These are phyloP conservation scores for Philopotamus ludificatus DNA, from an alignment of 1,140 invertebrate species.

Conservation along the genomic window DNA sequence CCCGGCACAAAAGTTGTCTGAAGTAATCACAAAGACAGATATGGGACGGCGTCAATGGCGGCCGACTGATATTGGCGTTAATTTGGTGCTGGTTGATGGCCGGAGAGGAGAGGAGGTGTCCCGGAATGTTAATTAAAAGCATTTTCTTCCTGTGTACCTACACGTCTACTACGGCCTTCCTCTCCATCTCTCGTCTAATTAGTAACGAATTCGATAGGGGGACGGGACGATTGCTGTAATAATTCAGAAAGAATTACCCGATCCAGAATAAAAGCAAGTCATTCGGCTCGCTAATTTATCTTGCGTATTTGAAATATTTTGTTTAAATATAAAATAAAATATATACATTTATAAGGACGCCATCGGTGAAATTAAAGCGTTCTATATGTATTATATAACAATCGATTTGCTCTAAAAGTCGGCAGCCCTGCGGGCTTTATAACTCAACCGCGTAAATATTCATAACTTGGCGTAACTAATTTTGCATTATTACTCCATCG, in stretches of 20 bases:
- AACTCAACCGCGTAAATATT: conserved; percentile 38
- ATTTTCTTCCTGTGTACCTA: conserved; percentile 38
- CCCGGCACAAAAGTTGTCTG: no score
- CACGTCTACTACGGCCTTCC: conserved; percentile 19
- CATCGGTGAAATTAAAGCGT: no score
- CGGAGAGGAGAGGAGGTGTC: conserved; percentile 34
- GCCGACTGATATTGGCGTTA: conserved; percentile 25
- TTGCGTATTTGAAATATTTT: no score
- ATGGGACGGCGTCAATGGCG: conserved; percentile 9
- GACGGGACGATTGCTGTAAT: conserved; percentile 30
- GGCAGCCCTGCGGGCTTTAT: conserved; percentile 37
- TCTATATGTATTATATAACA: no score
- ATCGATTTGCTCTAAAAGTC: conserved; percentile 35
- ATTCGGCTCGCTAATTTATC: no score
- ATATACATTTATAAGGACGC: no score
- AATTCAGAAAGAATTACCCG: conserved; percentile 17
- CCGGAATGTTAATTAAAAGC: conserved; percentile 55
- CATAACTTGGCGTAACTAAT: conserved; percentile 41
- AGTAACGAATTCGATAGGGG: conserved; percentile 41
- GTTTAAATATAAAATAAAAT: no score
- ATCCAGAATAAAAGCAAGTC: no score
- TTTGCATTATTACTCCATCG: conserved; percentile 41
- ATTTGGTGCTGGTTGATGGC: conserved; percentile 15
- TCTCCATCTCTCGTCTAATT: conserved; percentile 48
- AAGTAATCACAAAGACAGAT: conserved; percentile 11